phyloP scores from a whole-genome alignment of 2,797 vertebrate species.

The Poecilia velifera region DNA sequence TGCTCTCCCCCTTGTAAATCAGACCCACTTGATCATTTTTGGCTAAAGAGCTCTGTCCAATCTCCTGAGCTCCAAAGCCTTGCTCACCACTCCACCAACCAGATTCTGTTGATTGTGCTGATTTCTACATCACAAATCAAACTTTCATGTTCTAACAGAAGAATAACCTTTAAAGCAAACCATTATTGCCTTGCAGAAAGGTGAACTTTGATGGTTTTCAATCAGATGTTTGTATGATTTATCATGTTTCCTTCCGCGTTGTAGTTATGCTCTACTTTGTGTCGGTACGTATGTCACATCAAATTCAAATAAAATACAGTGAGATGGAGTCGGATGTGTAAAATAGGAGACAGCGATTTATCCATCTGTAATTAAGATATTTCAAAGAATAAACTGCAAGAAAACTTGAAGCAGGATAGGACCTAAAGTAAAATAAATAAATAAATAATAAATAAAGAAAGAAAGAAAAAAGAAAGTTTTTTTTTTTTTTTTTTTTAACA shows the following conservation, averaged over 20 bases:
- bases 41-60: no score
- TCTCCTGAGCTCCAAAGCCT: no score
- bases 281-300: not conserved
- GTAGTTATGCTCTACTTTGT: not conserved
- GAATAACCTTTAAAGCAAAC: not conserved
- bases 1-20: no score
- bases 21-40: no score
- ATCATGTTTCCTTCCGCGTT: not conserved
- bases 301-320: not conserved
- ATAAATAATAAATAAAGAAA: no score
- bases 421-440: not conserved
- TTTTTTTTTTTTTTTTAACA: no score
- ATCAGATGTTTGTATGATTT: not conserved
- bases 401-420: not conserved
- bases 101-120: not conserved
- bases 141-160: not conserved
- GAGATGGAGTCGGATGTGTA: not conserved
- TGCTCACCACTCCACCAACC: no score
- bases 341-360: not conserved
- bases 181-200: not conserved
- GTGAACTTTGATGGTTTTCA: not conserved
- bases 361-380: not conserved
- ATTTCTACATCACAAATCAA: not conserved
- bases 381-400: not conserved
- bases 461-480: not conserved